phyloP scores from a whole-genome alignment of 2,113 vertebrate species.

The Triplophysa tibetana region DNA sequence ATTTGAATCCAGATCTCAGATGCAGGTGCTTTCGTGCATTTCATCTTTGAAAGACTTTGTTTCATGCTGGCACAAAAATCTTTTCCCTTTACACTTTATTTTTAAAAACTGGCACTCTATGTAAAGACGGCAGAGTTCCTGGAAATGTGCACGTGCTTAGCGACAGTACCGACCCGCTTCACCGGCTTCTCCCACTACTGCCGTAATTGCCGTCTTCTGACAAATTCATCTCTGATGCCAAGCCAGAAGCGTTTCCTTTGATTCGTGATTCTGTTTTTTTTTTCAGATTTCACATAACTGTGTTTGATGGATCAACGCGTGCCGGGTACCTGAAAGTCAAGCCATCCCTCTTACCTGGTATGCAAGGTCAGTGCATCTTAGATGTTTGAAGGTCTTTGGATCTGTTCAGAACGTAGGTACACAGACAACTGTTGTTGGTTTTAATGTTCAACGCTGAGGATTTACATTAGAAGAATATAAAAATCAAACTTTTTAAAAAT shows the following conservation, averaged over 20 bases:
- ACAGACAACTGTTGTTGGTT: too few relatives aligned
- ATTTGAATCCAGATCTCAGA: conserved; percentile 3
- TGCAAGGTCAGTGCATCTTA: conserved; percentile 70
- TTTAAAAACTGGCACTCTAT: background rate
- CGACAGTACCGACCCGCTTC: conserved; percentile 57
- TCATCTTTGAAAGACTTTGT: conserved; percentile 5
- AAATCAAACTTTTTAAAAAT: too few relatives aligned
- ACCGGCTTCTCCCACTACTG: conserved; percentile 62
- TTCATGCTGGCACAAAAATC: conserved; percentile 7
- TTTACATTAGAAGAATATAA: too few relatives aligned
- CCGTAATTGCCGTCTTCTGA: conserved; percentile 69
- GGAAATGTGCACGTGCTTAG: conserved; percentile 30
- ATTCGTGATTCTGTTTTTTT: conserved; percentile 36
- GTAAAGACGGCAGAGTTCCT: background rate
- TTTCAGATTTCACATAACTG: conserved; percentile 51
- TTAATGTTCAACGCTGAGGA: too few relatives aligned
- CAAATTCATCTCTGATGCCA: conserved; percentile 48
- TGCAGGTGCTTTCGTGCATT: conserved; percentile 15
- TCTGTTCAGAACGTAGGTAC: background rate
- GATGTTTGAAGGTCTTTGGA: conserved; percentile 54
- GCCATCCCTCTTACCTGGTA: conserved; percentile 56
- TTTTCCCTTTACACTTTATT: background rate
- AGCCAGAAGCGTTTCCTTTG: conserved; percentile 51
- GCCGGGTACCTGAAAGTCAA: background rate
- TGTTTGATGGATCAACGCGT: conserved; percentile 43